Conservation (phyloP, 2,888 invertebrate genomes). For the Drosophila kuntzei region DNA sequence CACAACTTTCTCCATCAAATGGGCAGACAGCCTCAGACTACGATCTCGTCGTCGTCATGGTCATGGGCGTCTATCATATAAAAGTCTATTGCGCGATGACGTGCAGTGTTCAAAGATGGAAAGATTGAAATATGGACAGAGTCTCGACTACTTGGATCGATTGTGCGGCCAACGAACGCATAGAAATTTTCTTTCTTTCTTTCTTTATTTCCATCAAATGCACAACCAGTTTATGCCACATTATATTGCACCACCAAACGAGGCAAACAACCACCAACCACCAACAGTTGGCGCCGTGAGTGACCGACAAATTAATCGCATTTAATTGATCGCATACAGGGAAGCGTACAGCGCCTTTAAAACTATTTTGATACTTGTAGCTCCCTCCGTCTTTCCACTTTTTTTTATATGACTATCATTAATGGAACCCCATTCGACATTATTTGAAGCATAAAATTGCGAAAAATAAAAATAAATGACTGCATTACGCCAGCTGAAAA, state of each 20-base stretch:
- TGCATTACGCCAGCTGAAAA: constrained; percentile 57
- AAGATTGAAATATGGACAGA: constrained; percentile 42
- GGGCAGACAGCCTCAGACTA: constrained; percentile 60
- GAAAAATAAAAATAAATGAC: constrained; percentile 42
- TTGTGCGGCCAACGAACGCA: constrained; percentile 73
- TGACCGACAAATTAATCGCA: constrained; percentile 76
- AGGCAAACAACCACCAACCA: background rate
- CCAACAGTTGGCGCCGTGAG: constrained; percentile 43
- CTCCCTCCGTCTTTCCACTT: background rate
- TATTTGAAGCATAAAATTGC: constrained; percentile 53
- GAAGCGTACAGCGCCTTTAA: constrained; percentile 37
- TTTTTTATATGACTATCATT: constrained; percentile 26
- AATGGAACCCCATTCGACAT: constrained; percentile 20
- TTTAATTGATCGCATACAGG: constrained; percentile 65
- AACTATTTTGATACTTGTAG: constrained; percentile 21
- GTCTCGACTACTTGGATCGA: constrained; percentile 28
- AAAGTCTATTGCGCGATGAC: constrained; percentile 62
- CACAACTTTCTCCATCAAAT: constrained; percentile 72
- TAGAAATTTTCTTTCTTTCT: constrained; percentile 69
- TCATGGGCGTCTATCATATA: constrained; percentile 74
- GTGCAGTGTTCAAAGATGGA: constrained; percentile 62
- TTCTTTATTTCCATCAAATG: constrained; percentile 51
- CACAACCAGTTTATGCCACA: constrained; percentile 66
- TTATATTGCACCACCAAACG: constrained; percentile 24
- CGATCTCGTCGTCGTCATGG: constrained; percentile 65